Base-by-base conservation (phyloP, 2,797 vertebrate genomes). In the Erethizon dorsatum region DNA sequence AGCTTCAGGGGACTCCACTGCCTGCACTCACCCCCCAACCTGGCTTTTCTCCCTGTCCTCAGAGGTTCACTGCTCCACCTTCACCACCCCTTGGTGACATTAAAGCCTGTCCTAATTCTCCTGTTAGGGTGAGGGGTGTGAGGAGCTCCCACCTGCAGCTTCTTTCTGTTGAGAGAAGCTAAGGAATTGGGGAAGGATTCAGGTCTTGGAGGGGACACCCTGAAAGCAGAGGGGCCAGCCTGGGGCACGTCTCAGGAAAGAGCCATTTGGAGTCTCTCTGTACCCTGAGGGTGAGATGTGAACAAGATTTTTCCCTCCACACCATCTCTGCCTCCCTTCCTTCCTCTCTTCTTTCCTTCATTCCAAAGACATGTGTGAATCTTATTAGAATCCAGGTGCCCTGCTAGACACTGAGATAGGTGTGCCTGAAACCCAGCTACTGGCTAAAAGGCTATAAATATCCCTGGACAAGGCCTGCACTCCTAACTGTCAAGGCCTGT, bases 321-420 rank as follows among this genome's bases (percentile, higher is more conserved):
- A 50, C 52, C 31, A 41, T 57, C 59, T 24, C 1, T 37, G 22
- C 75, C 75, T 88, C 26, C 26, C 10, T 56, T 82, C 54, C 50
- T 77, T 78, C 14, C 63, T 57, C 31, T 78, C 47, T 89, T 85
- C 77, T 89, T 78, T 82, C 65, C 52, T 85, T 85, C 71, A 65
- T 56, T 77, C 41, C 80, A 61, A 92, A 59, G 73, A 71, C 9
- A 6, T 59, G 31, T 28, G 6, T 83, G 57, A 88, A 50, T 67
- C 4, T 31, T 37, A 69, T 6, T 75, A 90, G 88, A 73, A n/a
- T n/a, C 54, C 56, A 95, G 28, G 67, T 0, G 0, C 1, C 45
- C 57, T 94, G 33, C 57, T 71, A 31, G 31, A 86, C 13, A 22
- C 56, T 6, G 50, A 56, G 47, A 37, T 9, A 45, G 18, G 56